A percentile compares a stretch with the other conserved stretches of the same genome.
These are phyloP conservation scores for Lagorchestes hirsutus DNA, from an alignment of 2,797 vertebrate genomes.

Conservation along the genomic window DNA sequence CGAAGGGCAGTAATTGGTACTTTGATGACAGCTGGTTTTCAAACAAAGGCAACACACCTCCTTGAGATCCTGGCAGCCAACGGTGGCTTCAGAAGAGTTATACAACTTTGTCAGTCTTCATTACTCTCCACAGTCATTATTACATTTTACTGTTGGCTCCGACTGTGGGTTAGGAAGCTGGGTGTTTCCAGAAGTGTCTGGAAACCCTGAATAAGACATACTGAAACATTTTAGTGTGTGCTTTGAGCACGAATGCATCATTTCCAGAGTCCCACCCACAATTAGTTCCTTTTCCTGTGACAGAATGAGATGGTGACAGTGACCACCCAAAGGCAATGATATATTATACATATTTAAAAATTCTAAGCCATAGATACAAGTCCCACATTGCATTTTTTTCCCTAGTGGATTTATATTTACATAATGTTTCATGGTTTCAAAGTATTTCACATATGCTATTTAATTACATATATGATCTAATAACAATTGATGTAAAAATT, in stretches of 20 bases:
- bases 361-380: background rate
- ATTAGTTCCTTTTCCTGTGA: background rate
- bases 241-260: background rate
- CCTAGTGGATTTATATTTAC: background rate
- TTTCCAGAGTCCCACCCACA: background rate
- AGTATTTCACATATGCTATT: background rate
- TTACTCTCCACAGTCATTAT: background rate
- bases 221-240: background rate
- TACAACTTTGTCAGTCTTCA: too few relatives aligned
- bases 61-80: background rate
- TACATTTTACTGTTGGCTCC: background rate
- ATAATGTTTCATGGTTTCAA: background rate
- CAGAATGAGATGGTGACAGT: background rate
- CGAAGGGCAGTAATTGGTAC: background rate
- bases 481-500: background rate
- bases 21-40: background rate
- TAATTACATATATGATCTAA: background rate
- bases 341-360: background rate
- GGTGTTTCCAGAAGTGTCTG: background rate
- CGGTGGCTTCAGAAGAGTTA: background rate
- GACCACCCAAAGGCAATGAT: background rate
- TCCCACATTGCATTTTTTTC: background rate
- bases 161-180: background rate
- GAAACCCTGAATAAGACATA: background rate
- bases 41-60: fast-evolving